These are phyloP conservation scores for Sebastes diploproa DNA, from an alignment of 2,797 vertebrate species.

Conservation along the genomic window DNA sequence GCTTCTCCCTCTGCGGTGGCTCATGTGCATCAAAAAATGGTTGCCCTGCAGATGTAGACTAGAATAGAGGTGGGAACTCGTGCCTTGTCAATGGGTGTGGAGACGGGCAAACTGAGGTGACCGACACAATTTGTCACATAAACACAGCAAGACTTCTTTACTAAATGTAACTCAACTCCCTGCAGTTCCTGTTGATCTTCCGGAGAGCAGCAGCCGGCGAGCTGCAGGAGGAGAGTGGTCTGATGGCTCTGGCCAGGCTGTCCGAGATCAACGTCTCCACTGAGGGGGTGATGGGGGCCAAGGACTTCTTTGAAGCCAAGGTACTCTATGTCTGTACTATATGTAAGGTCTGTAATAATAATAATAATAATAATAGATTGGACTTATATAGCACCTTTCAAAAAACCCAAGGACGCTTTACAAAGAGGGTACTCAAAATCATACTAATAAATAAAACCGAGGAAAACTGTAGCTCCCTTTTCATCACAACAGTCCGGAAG, in stretches of 20 bases:
- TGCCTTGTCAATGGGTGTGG: background rate
- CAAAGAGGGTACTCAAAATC: too few species aligned
- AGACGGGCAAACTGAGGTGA: background rate
- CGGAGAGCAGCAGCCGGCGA: slow-evolving; percentile 91
- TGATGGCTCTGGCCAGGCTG: slow-evolving; percentile 91
- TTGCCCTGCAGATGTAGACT: background rate
- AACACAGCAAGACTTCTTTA: background rate
- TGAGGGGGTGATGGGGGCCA: slow-evolving; percentile 94
- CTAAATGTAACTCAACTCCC: background rate
- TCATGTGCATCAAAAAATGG: background rate
- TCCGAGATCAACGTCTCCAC: slow-evolving; percentile 93
- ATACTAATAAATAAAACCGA: too few species aligned
- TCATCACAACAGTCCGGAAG: too few species aligned
- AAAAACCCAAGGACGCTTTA: too few species aligned
- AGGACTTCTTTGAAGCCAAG: slow-evolving; percentile 97
- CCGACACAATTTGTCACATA: background rate
- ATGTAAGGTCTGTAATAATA: background rate
- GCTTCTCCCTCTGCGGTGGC: background rate
- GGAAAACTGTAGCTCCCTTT: too few species aligned
- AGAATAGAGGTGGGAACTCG: background rate
- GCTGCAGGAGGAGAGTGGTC: slow-evolving; percentile 91
- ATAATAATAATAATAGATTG: too few species aligned
- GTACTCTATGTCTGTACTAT: slow-evolving; percentile 68
- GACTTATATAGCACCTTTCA: too few species aligned
- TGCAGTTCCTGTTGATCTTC: slow-evolving; percentile 94